Percentiles rank a stretch among this genome's conserved stretches.
These are phyloP conservation scores for Trematomus bernacchii DNA, from an alignment of 2,797 vertebrate genomes.

Conservation along the genomic window DNA sequence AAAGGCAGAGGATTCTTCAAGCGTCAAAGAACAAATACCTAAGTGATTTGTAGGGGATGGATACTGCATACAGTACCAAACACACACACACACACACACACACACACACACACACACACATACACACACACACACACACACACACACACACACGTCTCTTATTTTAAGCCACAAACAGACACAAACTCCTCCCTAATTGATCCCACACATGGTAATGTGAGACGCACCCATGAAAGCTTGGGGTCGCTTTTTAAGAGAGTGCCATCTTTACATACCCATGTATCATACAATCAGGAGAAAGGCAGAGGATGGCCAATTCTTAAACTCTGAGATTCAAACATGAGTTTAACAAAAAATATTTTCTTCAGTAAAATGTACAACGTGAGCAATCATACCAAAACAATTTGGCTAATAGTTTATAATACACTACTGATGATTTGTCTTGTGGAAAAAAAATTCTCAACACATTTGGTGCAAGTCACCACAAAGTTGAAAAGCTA, in stretches of 20 bases:
- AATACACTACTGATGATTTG: neutral
- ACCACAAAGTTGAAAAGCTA: too few relatives aligned
- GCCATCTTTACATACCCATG: slow-evolving; percentile 52
- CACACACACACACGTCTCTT: slow-evolving; percentile 4
- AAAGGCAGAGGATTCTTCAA: neutral
- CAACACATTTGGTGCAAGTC: too few relatives aligned
- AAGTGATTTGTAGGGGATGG: neutral
- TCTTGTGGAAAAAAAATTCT: too few relatives aligned
- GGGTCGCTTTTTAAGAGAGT: slow-evolving; percentile 47
- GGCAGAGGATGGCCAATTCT: neutral
- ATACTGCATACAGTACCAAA: neutral
- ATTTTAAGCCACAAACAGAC: slow-evolving; percentile 46
- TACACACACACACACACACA: neutral
- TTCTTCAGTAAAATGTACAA: neutral
- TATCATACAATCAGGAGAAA: slow-evolving; percentile 32
- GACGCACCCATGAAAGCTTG: slow-evolving; percentile 55
- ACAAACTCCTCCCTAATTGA: slow-evolving; percentile 75
- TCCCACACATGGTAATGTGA: slow-evolving; percentile 76
- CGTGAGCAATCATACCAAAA: neutral
- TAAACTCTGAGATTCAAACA: slow-evolving; percentile 15
- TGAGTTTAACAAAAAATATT: neutral
- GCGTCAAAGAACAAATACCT: neutral
- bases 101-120: neutral
- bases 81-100: too few relatives aligned
- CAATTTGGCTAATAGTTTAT: neutral